Percentiles rank a stretch among this genome's conserved stretches.
Conservation (phyloP, 1,140 invertebrate species). For the Mactra quadrangularis region DNA sequence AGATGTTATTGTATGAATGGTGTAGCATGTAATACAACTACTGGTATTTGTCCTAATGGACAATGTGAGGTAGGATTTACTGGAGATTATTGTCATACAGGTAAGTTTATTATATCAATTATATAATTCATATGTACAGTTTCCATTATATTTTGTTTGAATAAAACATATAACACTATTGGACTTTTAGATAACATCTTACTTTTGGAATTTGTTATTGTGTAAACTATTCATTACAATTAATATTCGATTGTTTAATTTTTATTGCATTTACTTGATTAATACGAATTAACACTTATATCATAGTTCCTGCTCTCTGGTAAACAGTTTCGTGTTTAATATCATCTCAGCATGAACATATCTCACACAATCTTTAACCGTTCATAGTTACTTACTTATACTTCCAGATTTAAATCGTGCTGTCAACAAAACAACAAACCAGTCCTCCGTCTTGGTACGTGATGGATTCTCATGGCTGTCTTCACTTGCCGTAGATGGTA, state of each 20-base stretch:
- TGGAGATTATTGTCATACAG: slow-evolving; percentile 36
- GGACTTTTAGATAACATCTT: neutral
- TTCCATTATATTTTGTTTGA: neutral
- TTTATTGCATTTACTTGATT: neutral
- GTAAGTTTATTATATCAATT: slow-evolving; percentile 5
- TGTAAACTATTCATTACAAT: too few relatives aligned
- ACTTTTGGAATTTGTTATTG: neutral
- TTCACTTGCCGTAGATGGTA: slow-evolving; percentile 27
- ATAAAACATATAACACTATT: neutral
- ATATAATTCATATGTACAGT: too few relatives aligned
- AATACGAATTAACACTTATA: neutral
- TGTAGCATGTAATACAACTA: slow-evolving; percentile 25
- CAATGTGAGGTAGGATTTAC: slow-evolving; percentile 33
- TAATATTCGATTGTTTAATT: neutral
- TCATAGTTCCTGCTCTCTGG: too few relatives aligned
- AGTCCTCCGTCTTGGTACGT: slow-evolving; percentile 9
- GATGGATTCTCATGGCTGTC: slow-evolving; percentile 4
- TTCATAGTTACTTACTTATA: neutral
- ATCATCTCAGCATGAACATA: too few relatives aligned
- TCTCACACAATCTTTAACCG: too few relatives aligned
- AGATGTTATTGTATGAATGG: slow-evolving; percentile 22
- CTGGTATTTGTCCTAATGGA: slow-evolving; percentile 33
- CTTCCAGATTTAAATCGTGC: slow-evolving; percentile 44
- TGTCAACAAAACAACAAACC: slow-evolving; percentile 7
- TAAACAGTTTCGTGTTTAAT: too few relatives aligned